phyloP scores from a whole-genome alignment of 2,113 vertebrate species.

The Cyprinodon variegatus region DNA sequence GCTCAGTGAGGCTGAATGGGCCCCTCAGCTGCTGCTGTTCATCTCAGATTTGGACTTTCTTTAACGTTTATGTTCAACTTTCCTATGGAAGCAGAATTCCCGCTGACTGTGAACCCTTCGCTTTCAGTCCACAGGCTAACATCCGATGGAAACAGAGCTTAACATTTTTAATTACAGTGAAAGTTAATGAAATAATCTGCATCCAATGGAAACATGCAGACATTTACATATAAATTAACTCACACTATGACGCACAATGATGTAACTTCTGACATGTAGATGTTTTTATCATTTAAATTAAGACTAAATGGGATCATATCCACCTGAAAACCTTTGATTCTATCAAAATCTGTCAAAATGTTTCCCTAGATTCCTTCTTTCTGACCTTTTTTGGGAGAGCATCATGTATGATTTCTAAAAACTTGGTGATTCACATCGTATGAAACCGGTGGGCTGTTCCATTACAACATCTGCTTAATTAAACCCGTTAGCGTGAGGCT shows the following conservation, averaged over 20 bases:
- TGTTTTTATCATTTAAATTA: slow-evolving; percentile 1
- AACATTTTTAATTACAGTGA: not conserved
- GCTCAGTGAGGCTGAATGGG: slow-evolving; percentile 58
- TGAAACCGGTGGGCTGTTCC: slow-evolving; percentile 42
- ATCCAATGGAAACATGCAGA: slow-evolving; percentile 5
- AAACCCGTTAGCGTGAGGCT: slow-evolving; percentile 47
- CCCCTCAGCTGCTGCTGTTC: slow-evolving; percentile 35
- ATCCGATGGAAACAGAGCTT: slow-evolving; percentile 2
- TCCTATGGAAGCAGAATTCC: slow-evolving; percentile 15
- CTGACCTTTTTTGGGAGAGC: slow-evolving; percentile 49
- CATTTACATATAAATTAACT: slow-evolving; percentile 24
- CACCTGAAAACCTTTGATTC: slow-evolving; percentile 35
- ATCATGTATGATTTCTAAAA: slow-evolving; percentile 44
- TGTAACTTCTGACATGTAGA: not conserved
- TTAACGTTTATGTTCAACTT: slow-evolving; percentile 8
- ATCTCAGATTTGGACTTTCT: slow-evolving; percentile 35
- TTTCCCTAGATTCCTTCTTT: slow-evolving; percentile 19
- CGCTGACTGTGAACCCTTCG: not conserved
- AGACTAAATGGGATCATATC: slow-evolving; percentile 15
- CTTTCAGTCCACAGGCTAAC: not conserved
- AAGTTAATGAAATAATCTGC: slow-evolving; percentile 11
- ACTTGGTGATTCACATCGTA: slow-evolving; percentile 53
- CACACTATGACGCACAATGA: slow-evolving; percentile 10
- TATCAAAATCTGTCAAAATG: slow-evolving; percentile 25
- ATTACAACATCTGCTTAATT: slow-evolving; percentile 47